Percentiles rank a stretch among this genome's conserved stretches.
phyloP scores from a whole-genome alignment of 2,113 vertebrate genomes.

The Daphoenositta chrysoptera region DNA sequence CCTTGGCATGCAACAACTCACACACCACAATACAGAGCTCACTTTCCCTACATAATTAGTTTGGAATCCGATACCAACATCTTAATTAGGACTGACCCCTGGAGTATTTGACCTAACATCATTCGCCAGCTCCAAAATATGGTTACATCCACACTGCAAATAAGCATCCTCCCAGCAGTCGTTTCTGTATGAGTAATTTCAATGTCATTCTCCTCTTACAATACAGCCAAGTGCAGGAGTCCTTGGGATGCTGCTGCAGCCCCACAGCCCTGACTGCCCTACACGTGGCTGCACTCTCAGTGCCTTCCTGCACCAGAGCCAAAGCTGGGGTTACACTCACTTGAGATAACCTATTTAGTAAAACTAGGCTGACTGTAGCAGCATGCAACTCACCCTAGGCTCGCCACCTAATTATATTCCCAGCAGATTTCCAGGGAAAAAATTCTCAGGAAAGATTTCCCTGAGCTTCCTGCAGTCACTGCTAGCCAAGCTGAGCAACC shows the following conservation, averaged over 20 bases:
- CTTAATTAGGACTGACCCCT: constrained; percentile 38
- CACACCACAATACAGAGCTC: not conserved
- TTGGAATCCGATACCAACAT: not conserved
- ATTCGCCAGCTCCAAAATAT: not conserved
- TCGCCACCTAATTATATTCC: not conserved
- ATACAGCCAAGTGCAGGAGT: not conserved
- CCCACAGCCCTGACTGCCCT: not conserved
- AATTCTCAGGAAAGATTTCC: not conserved
- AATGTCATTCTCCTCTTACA: not conserved
- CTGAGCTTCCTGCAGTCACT: not conserved
- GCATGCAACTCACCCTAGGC: not conserved
- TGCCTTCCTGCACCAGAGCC: not conserved
- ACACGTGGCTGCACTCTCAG: fast-evolving
- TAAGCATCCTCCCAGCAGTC: not conserved
- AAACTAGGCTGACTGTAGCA: not conserved
- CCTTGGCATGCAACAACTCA: not conserved
- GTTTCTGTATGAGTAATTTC: not conserved
- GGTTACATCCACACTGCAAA: not conserved
- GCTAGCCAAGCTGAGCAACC: not conserved
- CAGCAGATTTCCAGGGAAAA: not conserved
- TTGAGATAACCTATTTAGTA: not conserved
- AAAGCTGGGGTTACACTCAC: not conserved
- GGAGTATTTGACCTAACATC: not conserved
- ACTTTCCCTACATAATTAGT: not conserved
- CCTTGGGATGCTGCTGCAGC: not conserved